Percentiles rank a stretch among this genome's conserved stretches.
Conservation (phyloP, 2,888 invertebrate species). For the Acleris holmiana region DNA sequence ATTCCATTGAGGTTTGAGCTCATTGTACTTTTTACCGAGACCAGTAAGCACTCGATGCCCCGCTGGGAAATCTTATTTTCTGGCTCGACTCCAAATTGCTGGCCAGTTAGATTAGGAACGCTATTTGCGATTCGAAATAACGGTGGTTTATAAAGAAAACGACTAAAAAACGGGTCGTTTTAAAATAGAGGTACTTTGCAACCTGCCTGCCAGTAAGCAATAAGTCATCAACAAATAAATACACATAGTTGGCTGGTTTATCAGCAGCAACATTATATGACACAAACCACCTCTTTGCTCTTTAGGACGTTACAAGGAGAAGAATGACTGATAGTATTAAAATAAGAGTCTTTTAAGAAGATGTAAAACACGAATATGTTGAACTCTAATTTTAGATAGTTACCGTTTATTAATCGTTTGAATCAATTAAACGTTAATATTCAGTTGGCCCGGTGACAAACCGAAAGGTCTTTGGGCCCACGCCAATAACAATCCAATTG, state of each 20-base stretch:
- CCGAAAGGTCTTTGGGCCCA: constrained; percentile 54
- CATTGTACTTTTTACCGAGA: constrained; percentile 36
- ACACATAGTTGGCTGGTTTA: background rate
- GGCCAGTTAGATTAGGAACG: constrained; percentile 36
- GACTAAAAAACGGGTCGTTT: constrained; percentile 10
- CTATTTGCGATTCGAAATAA: constrained; percentile 33
- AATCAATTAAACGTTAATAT: constrained; percentile 44
- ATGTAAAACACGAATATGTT: constrained; percentile 15
- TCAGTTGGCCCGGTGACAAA: constrained; percentile 37
- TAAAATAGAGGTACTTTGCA: constrained; percentile 5
- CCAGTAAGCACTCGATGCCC: constrained; percentile 33
- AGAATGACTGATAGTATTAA: background rate
- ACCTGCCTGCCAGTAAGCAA: constrained; percentile 4
- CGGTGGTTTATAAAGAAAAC: constrained; percentile 28
- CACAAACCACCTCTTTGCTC: too few species aligned
- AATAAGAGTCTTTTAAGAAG: background rate
- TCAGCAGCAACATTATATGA: background rate
- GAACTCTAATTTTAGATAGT: constrained; percentile 33
- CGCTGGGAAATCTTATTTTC: constrained; percentile 41
- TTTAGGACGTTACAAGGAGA: background rate
- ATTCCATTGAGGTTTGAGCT: constrained; percentile 43
- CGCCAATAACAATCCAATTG: constrained; percentile 52
- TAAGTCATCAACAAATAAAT: background rate
- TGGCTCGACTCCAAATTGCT: constrained; percentile 35
- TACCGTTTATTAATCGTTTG: constrained; percentile 41